These are phyloP conservation scores for Ectropis grisescens DNA, from an alignment of 1,140 invertebrate species.

Conservation along the genomic window DNA sequence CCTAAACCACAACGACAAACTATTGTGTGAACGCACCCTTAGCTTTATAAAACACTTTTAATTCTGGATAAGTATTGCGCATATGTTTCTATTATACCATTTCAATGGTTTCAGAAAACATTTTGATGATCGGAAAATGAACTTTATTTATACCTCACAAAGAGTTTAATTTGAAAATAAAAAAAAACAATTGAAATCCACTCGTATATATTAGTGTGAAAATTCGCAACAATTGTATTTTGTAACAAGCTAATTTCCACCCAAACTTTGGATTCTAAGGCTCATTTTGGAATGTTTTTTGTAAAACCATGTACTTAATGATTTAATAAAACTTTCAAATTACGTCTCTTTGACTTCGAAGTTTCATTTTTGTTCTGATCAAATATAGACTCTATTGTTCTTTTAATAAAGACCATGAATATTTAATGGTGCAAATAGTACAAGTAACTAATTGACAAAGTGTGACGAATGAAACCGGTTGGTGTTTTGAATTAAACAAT, in stretches of 20 bases:
- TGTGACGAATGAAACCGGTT: slow-evolving; percentile 46
- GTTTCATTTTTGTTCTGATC: neutral
- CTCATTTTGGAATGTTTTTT: neutral
- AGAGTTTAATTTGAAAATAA: too few relatives aligned
- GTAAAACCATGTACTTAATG: neutral
- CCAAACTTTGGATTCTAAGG: neutral
- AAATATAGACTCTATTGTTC: neutral
- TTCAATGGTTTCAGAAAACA: too few relatives aligned
- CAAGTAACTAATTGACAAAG: slow-evolving; percentile 16
- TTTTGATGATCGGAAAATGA: too few relatives aligned
- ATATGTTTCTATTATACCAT: too few relatives aligned
- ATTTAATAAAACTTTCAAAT: too few relatives aligned
- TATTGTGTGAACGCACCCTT: too few relatives aligned
- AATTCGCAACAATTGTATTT: slow-evolving; percentile 4
- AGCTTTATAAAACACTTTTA: too few relatives aligned
- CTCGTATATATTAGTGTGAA: too few relatives aligned
- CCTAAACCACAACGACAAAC: too few relatives aligned
- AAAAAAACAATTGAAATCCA: too few relatives aligned
- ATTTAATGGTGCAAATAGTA: neutral
- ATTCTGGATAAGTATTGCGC: too few relatives aligned
- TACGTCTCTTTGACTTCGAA: neutral
- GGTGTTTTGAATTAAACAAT: slow-evolving; percentile 54
- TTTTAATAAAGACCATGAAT: neutral
- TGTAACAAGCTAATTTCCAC: neutral
- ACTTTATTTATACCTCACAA: too few relatives aligned